phyloP scores from a whole-genome alignment of 92 coral and sea anemone genomes.

The Zoanthus solanderi region DNA sequence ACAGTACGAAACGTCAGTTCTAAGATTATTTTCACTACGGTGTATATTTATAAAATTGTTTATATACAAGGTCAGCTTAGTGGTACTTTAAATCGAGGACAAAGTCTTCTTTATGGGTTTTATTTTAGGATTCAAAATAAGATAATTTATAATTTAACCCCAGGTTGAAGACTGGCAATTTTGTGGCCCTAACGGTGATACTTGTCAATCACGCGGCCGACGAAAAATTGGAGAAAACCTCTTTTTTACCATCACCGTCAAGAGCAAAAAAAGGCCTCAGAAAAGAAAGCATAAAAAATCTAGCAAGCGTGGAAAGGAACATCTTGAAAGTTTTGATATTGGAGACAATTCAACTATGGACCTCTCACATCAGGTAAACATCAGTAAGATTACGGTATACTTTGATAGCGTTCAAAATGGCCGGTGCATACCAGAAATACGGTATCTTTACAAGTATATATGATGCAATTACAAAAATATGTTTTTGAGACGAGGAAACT shows the following conservation, averaged over 20 bases:
- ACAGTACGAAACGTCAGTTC: no score
- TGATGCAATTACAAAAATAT: no score
- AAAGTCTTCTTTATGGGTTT: no score
- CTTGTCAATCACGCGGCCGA: not conserved
- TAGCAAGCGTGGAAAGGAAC: not conserved
- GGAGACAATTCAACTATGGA: not conserved
- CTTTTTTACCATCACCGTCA: not conserved
- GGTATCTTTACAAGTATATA: no score
- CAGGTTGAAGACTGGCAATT: slow-evolving; percentile 36
- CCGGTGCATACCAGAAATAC: no score
- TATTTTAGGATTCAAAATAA: no score
- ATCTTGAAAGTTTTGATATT: not conserved
- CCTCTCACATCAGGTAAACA: slow-evolving; percentile 6
- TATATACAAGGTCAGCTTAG: no score
- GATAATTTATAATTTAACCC: not conserved
- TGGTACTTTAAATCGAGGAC: no score
- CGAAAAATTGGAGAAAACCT: not conserved
- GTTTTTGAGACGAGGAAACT: no score
- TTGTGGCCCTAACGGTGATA: not conserved
- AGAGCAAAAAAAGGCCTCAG: not conserved
- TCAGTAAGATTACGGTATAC: not conserved
- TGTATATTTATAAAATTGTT: no score
- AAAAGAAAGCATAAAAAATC: not conserved
- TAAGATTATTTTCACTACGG: no score
- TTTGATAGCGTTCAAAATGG: not conserved